Base-by-base conservation (phyloP, 2,797 vertebrate species). In the Danio choprae region DNA sequence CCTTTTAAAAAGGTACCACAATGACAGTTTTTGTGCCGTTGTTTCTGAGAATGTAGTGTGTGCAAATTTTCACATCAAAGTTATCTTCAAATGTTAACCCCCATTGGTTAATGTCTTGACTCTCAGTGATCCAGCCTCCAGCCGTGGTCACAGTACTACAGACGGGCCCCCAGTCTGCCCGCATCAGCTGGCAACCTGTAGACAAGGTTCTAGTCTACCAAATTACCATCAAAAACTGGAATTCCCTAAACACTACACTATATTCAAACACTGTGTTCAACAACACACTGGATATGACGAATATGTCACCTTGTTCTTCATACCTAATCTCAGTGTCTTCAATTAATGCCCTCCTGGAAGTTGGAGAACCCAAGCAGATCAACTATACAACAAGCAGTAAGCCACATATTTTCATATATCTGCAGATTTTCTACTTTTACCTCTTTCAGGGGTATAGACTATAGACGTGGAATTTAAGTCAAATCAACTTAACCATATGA, bases 321-420 rank as follows among this genome's bases (percentile, higher is more conserved):
- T 94, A 93, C 83, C 80, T 87, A 74, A 91, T 95, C 88, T 88
- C 85, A 5, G 83, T 95, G 51, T 90, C 87, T 58, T 95, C 94
- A n/a, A 73, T 88, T 78, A 94, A 87, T 87, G 81, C 11, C 29
- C 94, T 95, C 83, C 81, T 94, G 83, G 38, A 84, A 40, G 83
- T 82, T 56, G 92, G 94, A 84, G 94, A 95, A 73, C 38, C 92
- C 55, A 89, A 56, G 4, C 11, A 85, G 44, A 43, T 84, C 79
- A 84, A 18, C 0, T 92, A 91, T 85, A 88, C 87, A 74, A 91
- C 91, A 68, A 93, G 92, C 87, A 90, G 94, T 95, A 89, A 94
- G 94, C 92, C 65, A 36, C 29, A 29, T 29, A 29, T 29, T 29
- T 29, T 29, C 29, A 29, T 29, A 29, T 29, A 29, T 29, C 1